These are phyloP conservation scores for Acanthaster planci DNA, from an alignment of 35 echinoderm and acorn worm genomes.

Conservation along the genomic window DNA sequence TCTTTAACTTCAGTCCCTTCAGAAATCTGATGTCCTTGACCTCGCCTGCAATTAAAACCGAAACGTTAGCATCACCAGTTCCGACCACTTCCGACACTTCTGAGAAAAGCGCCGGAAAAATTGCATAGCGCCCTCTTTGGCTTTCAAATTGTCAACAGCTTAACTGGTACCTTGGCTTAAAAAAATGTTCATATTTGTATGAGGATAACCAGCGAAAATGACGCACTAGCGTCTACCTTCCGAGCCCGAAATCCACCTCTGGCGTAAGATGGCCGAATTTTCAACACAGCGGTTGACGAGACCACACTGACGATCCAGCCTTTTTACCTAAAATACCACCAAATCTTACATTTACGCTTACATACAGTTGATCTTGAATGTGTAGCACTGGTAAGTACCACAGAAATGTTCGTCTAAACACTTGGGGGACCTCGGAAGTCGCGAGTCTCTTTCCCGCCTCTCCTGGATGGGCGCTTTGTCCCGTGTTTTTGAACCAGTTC, in stretches of 20 bases:
- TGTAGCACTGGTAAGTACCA: constrained; percentile 5
- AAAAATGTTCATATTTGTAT: not conserved
- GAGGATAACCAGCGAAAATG: not conserved
- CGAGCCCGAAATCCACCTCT: not conserved
- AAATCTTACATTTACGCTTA: not conserved
- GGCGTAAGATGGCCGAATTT: constrained; percentile 3
- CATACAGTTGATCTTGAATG: not conserved
- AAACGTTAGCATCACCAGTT: too few species aligned
- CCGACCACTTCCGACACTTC: too few species aligned
- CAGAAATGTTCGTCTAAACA: not conserved
- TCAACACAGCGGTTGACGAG: not conserved
- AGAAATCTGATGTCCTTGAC: too few species aligned
- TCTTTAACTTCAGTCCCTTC: too few species aligned
- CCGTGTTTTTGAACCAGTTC: not conserved
- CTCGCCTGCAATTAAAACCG: too few species aligned
- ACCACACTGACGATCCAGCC: not conserved
- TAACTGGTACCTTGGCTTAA: not conserved
- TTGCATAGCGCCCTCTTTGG: too few species aligned
- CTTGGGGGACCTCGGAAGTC: not conserved
- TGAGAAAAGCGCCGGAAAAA: too few species aligned
- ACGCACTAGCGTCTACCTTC: not conserved
- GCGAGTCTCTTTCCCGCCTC: constrained; percentile 27
- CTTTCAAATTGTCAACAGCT: not conserved
- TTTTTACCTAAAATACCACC: constrained; percentile 5
- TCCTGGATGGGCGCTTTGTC: not conserved